phyloP scores from a whole-genome alignment of 2,888 invertebrate species.

The Meloe dianella region DNA sequence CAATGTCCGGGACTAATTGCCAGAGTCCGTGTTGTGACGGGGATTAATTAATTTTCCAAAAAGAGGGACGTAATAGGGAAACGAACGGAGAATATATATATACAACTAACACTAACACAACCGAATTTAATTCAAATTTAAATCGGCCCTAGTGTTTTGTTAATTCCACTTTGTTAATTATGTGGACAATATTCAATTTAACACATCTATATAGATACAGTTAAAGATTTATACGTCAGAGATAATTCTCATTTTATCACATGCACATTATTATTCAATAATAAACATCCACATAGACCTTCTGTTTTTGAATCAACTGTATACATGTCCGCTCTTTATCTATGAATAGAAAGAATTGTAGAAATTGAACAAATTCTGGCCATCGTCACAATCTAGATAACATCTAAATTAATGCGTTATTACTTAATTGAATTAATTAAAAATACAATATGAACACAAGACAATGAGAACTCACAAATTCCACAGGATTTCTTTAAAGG shows the following conservation, averaged over 20 bases:
- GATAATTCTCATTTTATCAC: not conserved
- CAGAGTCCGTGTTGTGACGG: slow-evolving; percentile 59
- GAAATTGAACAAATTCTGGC: not conserved
- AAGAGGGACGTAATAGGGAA: not conserved
- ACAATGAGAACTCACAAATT: not conserved
- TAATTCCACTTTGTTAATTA: slow-evolving; percentile 60
- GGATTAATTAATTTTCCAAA: slow-evolving; percentile 59
- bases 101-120: not conserved
- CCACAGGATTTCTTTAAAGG: not conserved
- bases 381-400: not conserved
- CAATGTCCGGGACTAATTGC: slow-evolving; percentile 58
- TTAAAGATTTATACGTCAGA: slow-evolving; percentile 10
- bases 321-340: not conserved
- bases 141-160: slow-evolving; percentile 59
- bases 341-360: not conserved
- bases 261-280: not conserved
- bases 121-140: slow-evolving; percentile 59
- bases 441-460: not conserved
- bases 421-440: not conserved
- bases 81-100: not conserved
- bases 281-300: not conserved
- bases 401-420: not conserved
- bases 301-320: too few relatives aligned
- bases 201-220: slow-evolving; percentile 10
- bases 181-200: slow-evolving; percentile 47